These are phyloP conservation scores for Meiosimyza platycephala DNA, from an alignment of 2,888 invertebrate species.

Conservation along the genomic window DNA sequence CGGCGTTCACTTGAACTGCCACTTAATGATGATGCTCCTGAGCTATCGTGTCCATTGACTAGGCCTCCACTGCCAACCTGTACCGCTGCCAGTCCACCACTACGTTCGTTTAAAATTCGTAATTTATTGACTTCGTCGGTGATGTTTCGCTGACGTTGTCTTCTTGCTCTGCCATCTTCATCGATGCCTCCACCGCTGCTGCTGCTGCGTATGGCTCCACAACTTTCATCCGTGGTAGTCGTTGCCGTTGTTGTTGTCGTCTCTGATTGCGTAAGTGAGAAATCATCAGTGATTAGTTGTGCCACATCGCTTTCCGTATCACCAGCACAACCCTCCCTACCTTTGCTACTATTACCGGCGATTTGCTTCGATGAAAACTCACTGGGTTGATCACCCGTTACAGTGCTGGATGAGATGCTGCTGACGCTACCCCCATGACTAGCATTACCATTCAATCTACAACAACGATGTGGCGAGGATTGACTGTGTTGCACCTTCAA, in stretches of 20 bases:
- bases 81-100: slow-evolving; percentile 29
- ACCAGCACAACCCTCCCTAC: slow-evolving; percentile 56
- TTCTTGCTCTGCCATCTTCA: slow-evolving; percentile 32
- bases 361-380: slow-evolving; percentile 55
- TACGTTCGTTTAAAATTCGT: slow-evolving; percentile 62
- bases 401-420: slow-evolving; percentile 64
- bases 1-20: slow-evolving; percentile 4
- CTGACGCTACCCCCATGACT: slow-evolving; percentile 55
- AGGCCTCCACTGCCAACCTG: not conserved
- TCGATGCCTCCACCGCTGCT: slow-evolving; percentile 39
- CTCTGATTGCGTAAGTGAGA: slow-evolving; percentile 56
- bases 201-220: slow-evolving; percentile 56
- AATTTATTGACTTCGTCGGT: slow-evolving; percentile 52
- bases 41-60: slow-evolving; percentile 22
- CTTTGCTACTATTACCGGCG: slow-evolving; percentile 51
- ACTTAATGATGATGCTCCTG: slow-evolving; percentile 1
- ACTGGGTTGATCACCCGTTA: slow-evolving; percentile 57
- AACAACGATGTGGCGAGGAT: slow-evolving; percentile 66
- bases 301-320: slow-evolving; percentile 62
- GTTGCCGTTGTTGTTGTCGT: slow-evolving; percentile 57
- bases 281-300: slow-evolving; percentile 59
- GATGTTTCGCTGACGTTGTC: slow-evolving; percentile 41
- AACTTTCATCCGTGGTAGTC: slow-evolving; percentile 48
- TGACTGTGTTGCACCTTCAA: slow-evolving; percentile 67
- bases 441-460: slow-evolving; percentile 58